Evolutionary conservation across 2,797 vertebrate genomes (phyloP).

Genomic region (Tapirus indicus): DNA sequence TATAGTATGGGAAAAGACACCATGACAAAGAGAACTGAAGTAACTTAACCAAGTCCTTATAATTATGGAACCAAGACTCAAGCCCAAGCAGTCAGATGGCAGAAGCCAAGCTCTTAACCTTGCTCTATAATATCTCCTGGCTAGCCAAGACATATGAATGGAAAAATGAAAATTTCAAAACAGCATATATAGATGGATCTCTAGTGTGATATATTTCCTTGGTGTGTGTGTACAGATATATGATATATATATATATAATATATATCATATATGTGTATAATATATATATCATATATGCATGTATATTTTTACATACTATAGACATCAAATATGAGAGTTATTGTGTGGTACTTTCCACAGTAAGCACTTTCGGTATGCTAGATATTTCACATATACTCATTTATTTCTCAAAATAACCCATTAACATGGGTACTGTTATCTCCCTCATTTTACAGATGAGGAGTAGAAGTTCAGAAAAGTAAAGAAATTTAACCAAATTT

Average conservation of each 20-base stretch:
- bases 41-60: background rate
- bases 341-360: background rate
- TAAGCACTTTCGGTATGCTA: background rate
- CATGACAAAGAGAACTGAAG: background rate
- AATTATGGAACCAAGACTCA: background rate
- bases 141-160: background rate
- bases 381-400: background rate
- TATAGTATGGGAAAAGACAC: background rate
- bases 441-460: background rate
- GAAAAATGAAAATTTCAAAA: conserved; percentile 24
- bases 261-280: background rate
- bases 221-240: background rate
- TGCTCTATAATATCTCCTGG: background rate
- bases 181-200: background rate
- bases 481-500: background rate
- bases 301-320: conserved; percentile 27
- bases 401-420: conserved; percentile 19
- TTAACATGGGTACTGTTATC: background rate
- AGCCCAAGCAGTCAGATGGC: background rate
- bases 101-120: background rate
- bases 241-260: background rate
- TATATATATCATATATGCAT: background rate
- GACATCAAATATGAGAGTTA: background rate
- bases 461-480: background rate
- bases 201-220: background rate